Conservation (phyloP, 2,797 vertebrate genomes). For the Carduelis carduelis region DNA sequence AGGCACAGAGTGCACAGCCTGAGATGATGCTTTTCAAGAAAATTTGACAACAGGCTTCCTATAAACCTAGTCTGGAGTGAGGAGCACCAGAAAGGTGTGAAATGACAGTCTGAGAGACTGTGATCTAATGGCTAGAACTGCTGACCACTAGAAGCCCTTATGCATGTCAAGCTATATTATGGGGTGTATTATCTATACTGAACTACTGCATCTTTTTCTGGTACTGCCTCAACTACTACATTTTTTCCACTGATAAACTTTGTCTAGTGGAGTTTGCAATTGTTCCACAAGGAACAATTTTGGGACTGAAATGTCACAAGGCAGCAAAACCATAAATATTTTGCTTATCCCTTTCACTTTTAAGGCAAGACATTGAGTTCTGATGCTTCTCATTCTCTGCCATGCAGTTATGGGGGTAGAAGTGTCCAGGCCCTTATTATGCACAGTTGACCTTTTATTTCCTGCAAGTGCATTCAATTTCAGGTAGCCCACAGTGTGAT, state of each 20-base stretch:
- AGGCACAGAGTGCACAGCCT: background rate
- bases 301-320: background rate
- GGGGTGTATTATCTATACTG: fast-evolving
- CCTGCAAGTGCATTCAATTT: constrained; percentile 2
- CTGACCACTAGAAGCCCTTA: background rate
- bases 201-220: background rate
- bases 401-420: background rate
- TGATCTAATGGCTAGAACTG: background rate
- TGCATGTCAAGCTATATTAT: background rate
- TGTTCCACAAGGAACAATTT: background rate
- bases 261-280: background rate
- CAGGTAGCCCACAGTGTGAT: background rate
- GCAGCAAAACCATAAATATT: background rate
- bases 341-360: background rate
- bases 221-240: background rate
- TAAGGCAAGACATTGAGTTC: background rate
- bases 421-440: background rate
- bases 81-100: background rate
- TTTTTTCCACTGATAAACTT: background rate
- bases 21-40: background rate
- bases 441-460: constrained; percentile 17
- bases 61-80: background rate
- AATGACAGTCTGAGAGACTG: background rate
- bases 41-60: background rate
- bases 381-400: background rate